These are phyloP conservation scores for Melanophora roralis DNA, from an alignment of 2,888 invertebrate species.

Conservation along the genomic window DNA sequence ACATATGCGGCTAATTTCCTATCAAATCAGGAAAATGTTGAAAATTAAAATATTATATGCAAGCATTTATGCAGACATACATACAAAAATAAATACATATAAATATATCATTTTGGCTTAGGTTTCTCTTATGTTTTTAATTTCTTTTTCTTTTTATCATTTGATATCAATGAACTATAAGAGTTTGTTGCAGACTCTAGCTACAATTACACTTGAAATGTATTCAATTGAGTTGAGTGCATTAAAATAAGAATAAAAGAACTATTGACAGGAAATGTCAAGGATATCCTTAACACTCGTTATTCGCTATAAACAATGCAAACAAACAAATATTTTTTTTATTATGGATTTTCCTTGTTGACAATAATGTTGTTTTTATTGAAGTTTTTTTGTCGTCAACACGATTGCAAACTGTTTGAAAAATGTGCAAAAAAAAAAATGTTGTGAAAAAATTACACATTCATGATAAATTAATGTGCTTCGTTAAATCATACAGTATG, in stretches of 20 bases:
- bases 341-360: constrained; percentile 7
- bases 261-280: constrained; percentile 75
- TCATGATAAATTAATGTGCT: constrained; percentile 55
- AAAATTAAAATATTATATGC: too few species aligned
- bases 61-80: too few species aligned
- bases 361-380: not conserved
- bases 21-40: constrained; percentile 60
- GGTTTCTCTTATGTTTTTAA: constrained; percentile 5
- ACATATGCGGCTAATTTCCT: constrained; percentile 64
- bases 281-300: constrained; percentile 75
- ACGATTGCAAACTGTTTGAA: constrained; percentile 59
- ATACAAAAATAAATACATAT: not conserved
- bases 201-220: constrained; percentile 56
- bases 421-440: constrained; percentile 55
- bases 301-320: constrained; percentile 48
- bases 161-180: constrained; percentile 40
- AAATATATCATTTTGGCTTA: constrained; percentile 12
- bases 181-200: constrained; percentile 18
- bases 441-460: constrained; percentile 50
- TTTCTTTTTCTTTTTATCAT: constrained; percentile 12
- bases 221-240: constrained; percentile 60
- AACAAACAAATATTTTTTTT: constrained; percentile 33
- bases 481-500: constrained; percentile 1
- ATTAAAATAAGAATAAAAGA: constrained; percentile 52
- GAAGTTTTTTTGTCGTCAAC: constrained; percentile 22